A percentile compares a stretch with the other conserved stretches of the same genome.
Evolutionary conservation across 2,797 vertebrate genomes (phyloP).

Genomic region (Gymnothorax javanicus): DNA sequence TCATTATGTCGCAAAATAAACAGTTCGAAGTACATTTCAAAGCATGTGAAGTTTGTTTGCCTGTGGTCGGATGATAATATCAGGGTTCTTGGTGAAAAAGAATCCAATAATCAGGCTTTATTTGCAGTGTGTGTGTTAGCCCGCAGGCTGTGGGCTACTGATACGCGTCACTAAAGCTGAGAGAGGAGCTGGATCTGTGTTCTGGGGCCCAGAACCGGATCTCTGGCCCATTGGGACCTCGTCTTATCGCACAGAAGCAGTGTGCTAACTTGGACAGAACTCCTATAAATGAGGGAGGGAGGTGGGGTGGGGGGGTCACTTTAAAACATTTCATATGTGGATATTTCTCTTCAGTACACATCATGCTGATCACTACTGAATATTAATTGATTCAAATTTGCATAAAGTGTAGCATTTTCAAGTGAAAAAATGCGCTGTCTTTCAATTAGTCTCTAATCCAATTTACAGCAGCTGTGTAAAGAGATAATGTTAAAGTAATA

Average conservation of each 20-base stretch:
- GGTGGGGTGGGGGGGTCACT: too few relatives aligned
- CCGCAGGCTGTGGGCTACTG: not conserved
- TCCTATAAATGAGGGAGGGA: not conserved
- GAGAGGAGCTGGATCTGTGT: not conserved
- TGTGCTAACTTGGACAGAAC: not conserved
- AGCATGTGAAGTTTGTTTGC: not conserved
- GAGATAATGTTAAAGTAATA: conserved; percentile 10
- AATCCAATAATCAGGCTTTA: not conserved
- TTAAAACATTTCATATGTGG: not conserved
- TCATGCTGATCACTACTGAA: not conserved
- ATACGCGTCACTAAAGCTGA: not conserved
- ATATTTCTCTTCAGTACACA: not conserved
- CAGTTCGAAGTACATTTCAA: not conserved
- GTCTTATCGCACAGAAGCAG: not conserved
- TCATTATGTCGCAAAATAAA: not conserved
- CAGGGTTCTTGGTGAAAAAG: not conserved
- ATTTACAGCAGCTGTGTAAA: not conserved
- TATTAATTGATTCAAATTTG: conserved; percentile 2
- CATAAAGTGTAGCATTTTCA: not conserved
- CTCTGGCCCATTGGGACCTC: not conserved
- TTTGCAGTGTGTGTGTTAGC: not conserved
- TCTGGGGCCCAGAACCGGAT: not conserved
- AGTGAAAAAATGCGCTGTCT: not conserved
- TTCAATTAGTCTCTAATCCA: conserved; percentile 15
- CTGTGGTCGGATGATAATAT: not conserved